Evolutionary conservation across 1,140 invertebrate species (phyloP).

Genomic region (Adoxophyes honmai): DNA sequence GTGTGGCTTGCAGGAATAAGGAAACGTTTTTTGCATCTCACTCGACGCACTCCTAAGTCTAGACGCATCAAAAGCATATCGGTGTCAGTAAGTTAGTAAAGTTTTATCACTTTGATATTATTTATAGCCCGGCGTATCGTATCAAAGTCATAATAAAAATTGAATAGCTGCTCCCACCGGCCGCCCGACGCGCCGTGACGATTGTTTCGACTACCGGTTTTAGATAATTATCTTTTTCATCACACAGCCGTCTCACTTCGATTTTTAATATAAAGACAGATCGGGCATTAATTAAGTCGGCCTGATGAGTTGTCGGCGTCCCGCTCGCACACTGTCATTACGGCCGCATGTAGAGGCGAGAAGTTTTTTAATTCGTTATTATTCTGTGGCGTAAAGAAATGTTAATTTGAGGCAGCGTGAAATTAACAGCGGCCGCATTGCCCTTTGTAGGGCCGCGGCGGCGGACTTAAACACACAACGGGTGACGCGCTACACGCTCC

Average conservation of each 20-base stretch:
- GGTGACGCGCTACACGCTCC: constrained; percentile 61
- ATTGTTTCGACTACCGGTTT: constrained; percentile 53
- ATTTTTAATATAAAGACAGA: constrained; percentile 74
- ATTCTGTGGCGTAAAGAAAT: constrained; percentile 77
- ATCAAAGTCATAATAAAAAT: constrained; percentile 33
- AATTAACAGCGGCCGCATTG: constrained; percentile 71
- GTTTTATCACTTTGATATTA: constrained; percentile 6
- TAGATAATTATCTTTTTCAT: constrained; percentile 35
- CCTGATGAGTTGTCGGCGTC: constrained; percentile 63
- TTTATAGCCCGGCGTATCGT: constrained; percentile 1
- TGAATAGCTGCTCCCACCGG: constrained; percentile 29
- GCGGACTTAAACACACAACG: constrained; percentile 73
- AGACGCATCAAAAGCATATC: too few relatives aligned
- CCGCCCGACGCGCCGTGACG: constrained; percentile 37
- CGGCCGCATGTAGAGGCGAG: constrained; percentile 68
- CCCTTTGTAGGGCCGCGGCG: constrained; percentile 71
- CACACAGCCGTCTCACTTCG: constrained; percentile 30
- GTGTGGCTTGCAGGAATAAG: too few relatives aligned
- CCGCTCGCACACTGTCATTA: constrained; percentile 61
- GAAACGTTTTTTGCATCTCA: too few relatives aligned
- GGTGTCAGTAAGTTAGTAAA: not conserved
- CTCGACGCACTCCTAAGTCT: too few relatives aligned
- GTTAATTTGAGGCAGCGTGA: constrained; percentile 77
- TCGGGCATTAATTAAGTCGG: constrained; percentile 72
- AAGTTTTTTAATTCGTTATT: constrained; percentile 76